Evolutionary conservation across 1,140 invertebrate genomes (phyloP).

Genomic region (Cherax destructor): DNA sequence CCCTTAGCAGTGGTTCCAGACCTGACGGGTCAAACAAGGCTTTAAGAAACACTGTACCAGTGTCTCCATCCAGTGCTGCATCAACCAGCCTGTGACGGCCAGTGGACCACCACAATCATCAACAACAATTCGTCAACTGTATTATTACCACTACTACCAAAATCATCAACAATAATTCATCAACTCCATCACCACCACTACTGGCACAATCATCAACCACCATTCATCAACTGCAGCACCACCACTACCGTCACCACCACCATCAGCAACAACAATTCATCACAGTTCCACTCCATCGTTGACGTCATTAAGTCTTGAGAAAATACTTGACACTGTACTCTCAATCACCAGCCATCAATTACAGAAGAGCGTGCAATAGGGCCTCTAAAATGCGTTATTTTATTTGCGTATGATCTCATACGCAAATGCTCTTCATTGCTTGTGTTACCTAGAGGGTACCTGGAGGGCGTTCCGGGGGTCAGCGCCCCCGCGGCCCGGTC

Average conservation of each 20-base stretch:
- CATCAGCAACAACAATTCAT: too few species aligned
- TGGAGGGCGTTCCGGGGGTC: too few species aligned
- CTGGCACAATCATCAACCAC: background rate
- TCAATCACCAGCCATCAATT: slow-evolving; percentile 30
- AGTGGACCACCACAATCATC: too few species aligned
- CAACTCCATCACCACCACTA: background rate
- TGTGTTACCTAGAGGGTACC: too few species aligned
- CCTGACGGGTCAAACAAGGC: too few species aligned
- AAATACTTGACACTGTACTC: background rate
- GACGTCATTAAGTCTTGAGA: background rate
- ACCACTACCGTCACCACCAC: too few species aligned
- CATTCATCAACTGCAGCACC: background rate
- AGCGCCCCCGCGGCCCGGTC: too few species aligned
- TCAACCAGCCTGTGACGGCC: too few species aligned
- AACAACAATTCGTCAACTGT: too few species aligned
- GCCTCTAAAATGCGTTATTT: background rate
- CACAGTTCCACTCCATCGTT: background rate
- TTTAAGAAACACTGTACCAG: too few species aligned
- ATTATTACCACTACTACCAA: background rate
- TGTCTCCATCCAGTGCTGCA: too few species aligned
- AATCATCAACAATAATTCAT: background rate
- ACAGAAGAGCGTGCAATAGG: background rate
- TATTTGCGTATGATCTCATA: background rate
- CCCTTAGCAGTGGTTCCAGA: too few species aligned
- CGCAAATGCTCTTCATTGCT: background rate